Conservation (phyloP, 2,797 vertebrate species). For the Falco berigora region DNA sequence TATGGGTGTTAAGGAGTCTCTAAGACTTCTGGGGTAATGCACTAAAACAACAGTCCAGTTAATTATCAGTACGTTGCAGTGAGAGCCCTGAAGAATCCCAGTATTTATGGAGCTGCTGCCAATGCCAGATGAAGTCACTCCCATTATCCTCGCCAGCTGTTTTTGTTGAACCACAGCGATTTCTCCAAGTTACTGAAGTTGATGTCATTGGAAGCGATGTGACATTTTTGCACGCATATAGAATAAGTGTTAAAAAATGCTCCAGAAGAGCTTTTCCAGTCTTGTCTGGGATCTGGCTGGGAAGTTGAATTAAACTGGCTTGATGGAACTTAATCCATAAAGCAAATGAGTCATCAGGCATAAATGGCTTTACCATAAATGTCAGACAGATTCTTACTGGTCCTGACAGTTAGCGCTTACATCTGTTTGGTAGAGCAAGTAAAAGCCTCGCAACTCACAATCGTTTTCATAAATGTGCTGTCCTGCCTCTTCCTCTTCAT, state of each 20-base stretch:
- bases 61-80: neutral
- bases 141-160: neutral
- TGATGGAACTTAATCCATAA: slow-evolving; percentile 47
- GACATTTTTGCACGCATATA: slow-evolving; percentile 41
- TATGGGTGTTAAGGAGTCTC: neutral
- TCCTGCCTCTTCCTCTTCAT: neutral
- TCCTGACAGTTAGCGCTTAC: neutral
- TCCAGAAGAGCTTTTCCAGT: slow-evolving; percentile 53
- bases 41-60: neutral
- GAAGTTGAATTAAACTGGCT: slow-evolving; percentile 3
- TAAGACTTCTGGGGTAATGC: neutral
- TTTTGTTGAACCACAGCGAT: slow-evolving; percentile 12
- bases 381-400: slow-evolving; percentile 5
- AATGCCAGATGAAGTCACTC: slow-evolving; percentile 46
- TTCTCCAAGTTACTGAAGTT: slow-evolving; percentile 19
- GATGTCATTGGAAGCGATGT: slow-evolving; percentile 53
- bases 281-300: slow-evolving; percentile 40
- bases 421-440: neutral
- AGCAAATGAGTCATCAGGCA: slow-evolving; percentile 35
- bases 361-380: slow-evolving; percentile 55
- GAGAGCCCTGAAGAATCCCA: neutral
- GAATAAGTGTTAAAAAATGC: slow-evolving; percentile 48
- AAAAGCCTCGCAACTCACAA: neutral
- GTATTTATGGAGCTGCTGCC: neutral
- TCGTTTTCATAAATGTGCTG: neutral